These are phyloP conservation scores for Zaprionus vittiger DNA, from an alignment of 1,140 invertebrate species.

Conservation along the genomic window DNA sequence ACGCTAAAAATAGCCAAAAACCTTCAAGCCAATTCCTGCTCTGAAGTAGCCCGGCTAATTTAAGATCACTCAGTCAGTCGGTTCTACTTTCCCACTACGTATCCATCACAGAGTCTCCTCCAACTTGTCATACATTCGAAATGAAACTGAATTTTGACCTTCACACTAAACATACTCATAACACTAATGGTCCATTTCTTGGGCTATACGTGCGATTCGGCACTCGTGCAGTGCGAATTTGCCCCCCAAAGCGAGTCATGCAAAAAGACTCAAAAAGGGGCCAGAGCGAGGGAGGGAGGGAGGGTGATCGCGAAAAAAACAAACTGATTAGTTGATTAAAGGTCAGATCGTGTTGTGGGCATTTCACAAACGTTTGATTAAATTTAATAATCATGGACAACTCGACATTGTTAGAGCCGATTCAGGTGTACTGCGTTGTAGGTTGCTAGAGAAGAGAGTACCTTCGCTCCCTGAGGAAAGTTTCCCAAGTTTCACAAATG, in stretches of 20 bases:
- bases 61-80: not conserved
- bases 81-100: not conserved
- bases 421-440: conserved; percentile 7
- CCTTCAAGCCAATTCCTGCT: not conserved
- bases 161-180: not conserved
- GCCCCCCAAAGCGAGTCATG: not conserved
- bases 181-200: conserved; percentile 27
- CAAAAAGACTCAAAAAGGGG: not conserved
- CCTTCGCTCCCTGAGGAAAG: not conserved
- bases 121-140: not conserved
- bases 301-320: not conserved
- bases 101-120: not conserved
- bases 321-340: conserved; percentile 47
- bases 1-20: not conserved
- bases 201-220: conserved; percentile 32
- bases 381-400: conserved; percentile 51
- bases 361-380: conserved; percentile 46
- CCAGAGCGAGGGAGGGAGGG: not conserved
- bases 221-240: conserved; percentile 29
- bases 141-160: not conserved
- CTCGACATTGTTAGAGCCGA: conserved; percentile 7
- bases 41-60: not conserved
- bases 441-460: not conserved
- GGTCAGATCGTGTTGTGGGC: conserved; percentile 17
- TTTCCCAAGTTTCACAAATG: conserved; percentile 3